A percentile compares a stretch with the other conserved stretches of the same genome.
These are phyloP conservation scores for Caprella mutica DNA, from an alignment of 2,888 invertebrate genomes.

Conservation along the genomic window DNA sequence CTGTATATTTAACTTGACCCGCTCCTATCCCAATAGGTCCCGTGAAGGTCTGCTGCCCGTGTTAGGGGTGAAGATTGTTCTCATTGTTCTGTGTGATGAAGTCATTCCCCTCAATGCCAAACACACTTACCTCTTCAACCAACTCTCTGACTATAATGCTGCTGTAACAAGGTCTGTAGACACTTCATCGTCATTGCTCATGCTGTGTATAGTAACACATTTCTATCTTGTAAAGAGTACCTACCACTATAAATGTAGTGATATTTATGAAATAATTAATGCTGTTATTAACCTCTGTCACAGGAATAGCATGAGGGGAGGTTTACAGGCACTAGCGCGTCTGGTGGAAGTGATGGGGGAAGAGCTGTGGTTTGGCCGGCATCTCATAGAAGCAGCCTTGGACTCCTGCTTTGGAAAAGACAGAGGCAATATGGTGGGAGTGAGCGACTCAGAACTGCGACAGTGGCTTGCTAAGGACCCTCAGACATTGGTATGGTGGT, in stretches of 20 bases:
- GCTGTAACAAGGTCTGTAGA: not conserved
- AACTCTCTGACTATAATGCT: slow-evolving; percentile 58
- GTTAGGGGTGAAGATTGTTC: slow-evolving; percentile 26
- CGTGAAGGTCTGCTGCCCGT: slow-evolving; percentile 26
- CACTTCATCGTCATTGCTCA: too few species aligned
- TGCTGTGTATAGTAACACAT: too few species aligned
- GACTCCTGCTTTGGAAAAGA: slow-evolving; percentile 53
- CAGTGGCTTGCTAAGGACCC: slow-evolving; percentile 57
- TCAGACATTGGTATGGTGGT: slow-evolving; percentile 53
- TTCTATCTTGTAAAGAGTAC: too few species aligned
- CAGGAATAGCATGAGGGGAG: too few species aligned
- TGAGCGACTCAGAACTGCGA: slow-evolving; percentile 44
- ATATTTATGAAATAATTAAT: too few species aligned
- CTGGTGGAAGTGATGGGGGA: slow-evolving; percentile 53
- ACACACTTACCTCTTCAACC: slow-evolving; percentile 55
- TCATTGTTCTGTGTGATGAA: slow-evolving; percentile 48
- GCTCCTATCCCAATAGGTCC: slow-evolving; percentile 10
- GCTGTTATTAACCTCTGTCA: too few species aligned
- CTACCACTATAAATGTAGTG: too few species aligned
- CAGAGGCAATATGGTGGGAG: slow-evolving; percentile 48
- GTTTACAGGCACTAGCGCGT: slow-evolving; percentile 44
- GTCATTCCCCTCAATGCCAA: slow-evolving; percentile 49
- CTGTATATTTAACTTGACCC: not conserved
- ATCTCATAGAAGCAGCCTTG: slow-evolving; percentile 53
- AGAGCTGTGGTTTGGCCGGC: slow-evolving; percentile 51